These are phyloP conservation scores for Stigmatopora argus DNA, from an alignment of 2,113 vertebrate species.

Conservation along the genomic window DNA sequence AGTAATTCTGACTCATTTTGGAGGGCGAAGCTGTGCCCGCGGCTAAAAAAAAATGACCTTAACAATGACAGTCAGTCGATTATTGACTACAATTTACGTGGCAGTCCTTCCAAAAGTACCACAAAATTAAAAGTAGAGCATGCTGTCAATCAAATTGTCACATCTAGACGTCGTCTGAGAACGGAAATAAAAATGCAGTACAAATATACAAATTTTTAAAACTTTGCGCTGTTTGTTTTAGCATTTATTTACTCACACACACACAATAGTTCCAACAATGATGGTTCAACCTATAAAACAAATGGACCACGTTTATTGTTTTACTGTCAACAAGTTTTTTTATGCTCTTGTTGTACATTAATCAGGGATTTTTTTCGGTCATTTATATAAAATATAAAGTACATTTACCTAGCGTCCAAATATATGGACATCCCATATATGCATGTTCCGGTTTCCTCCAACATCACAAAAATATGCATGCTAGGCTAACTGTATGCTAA, in stretches of 20 bases:
- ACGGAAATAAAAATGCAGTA: neutral
- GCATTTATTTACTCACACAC: neutral
- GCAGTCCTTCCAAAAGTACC: conserved; percentile 1
- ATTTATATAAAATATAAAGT: too few species aligned
- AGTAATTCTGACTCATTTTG: conserved; percentile 29
- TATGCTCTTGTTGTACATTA: neutral
- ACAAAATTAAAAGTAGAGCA: neutral
- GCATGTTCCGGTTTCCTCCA: too few species aligned
- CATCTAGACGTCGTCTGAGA: neutral
- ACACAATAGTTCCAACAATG: neutral
- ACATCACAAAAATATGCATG: too few species aligned
- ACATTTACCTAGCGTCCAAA: too few species aligned
- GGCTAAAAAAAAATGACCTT: conserved; percentile 18
- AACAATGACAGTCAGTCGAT: conserved; percentile 24
- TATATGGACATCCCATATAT: too few species aligned
- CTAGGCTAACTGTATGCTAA: too few species aligned
- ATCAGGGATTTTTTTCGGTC: too few species aligned
- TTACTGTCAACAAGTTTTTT: neutral
- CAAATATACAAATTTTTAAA: neutral
- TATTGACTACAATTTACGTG: conserved; percentile 40
- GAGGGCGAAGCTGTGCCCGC: conserved; percentile 29
- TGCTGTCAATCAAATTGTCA: neutral
- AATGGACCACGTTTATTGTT: too few species aligned
- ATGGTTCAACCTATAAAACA: neutral
- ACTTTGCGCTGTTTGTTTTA: neutral